Evolutionary conservation across 1,140 invertebrate genomes (phyloP), one percentile per base, ranked within the genome.

Genomic region (Sesamia nonagrioides): DNA sequence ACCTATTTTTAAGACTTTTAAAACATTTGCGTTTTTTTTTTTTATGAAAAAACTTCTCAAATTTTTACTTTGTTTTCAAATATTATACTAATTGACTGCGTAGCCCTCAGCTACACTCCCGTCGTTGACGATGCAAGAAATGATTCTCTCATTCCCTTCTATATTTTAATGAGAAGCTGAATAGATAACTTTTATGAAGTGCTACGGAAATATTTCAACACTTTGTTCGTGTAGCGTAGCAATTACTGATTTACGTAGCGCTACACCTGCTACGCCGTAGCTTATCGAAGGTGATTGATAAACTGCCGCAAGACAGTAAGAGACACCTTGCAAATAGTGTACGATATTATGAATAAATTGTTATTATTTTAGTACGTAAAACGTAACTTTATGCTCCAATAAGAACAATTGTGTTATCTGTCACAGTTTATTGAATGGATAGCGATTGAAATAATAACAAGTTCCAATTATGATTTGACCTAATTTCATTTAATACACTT

Each of bases 221-320:
- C n/a, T 45, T 42, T 42, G 60, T 60, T 18, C 2, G 58, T 73
- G 69, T 72, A 15, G 35, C 54, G 71, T 73, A 73, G 71, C 71
- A 73, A 73, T 73, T 60, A 73, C 71, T 58, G 17, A 50, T 58
- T n/a, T 58, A 56, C 71, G 71, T 73, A 73, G 71, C 71, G 50
- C 52, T 73, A 73, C 71, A 73, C 35, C 54, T 58, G 71, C 71
- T 73, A 73, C 71, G 71, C 6, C 71, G 71, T 73, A 73, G 71
- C 52, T 42, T 58, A 73, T 58, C 21, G 52, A 73, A 58, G 9
- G 69, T 21, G 54, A 58, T 73, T 58, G 71, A 73, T 66, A 18
- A 35, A 61, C 33, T 17, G 40, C 17, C 40, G 7, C 21, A 18
- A 17, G 40, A 45, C 11, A 42, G 42, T 35, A 37, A 37, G 33